Evolutionary conservation across 2,797 vertebrate genomes (phyloP), one percentile per base, ranked within the genome.

Genomic region (Cynodonichthys magdalenae): DNA sequence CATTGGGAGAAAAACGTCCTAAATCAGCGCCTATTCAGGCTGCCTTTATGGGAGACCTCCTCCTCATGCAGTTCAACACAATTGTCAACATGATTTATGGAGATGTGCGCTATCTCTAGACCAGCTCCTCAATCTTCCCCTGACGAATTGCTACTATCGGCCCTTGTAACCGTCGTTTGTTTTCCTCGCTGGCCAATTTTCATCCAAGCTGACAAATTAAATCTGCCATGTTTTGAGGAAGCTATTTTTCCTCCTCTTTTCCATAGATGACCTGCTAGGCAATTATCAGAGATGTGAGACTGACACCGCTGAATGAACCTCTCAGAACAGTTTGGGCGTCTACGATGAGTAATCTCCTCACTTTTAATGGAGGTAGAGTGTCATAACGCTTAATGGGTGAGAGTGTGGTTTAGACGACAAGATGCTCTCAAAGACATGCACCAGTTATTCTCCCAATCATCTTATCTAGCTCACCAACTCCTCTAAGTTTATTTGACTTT

Each of bases 11-110:
- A 79, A 78, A 77, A 64, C 44, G 75, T 84, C 77, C 75, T 80
- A 68, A 79, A 87, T 83, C 81, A 80, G 81, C 3, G 63, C 57
- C 68, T 50, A 69, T 59, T 80, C 80, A 77, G 80, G 39, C 76
- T 28, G 14, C 53, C 71, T 88, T 80, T 74, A 78, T 79, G 68
- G 71, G 76, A 81, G 81, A 87, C 77, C 84, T 84, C 80, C 82
- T 83, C 74, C 77, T 82, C 80, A 31, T 36, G 70, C 79, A 74
- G 84, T 80, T 83, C 86, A 81, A 85, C 81, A 84, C 89, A 80
- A 81, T 82, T 87, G 87, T 88, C 86, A 87, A 66, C 79, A 84
- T 90, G 87, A 91, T 91, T 91, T 87, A 89, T 89, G 87, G 87
- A 86, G 87, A 86, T 71, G 85, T 81, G 85, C 80, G 81, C 81